Percentiles rank a stretch among this genome's conserved stretches.
Conservation (phyloP, 2,888 invertebrate species). For the Orgyia antiqua region DNA sequence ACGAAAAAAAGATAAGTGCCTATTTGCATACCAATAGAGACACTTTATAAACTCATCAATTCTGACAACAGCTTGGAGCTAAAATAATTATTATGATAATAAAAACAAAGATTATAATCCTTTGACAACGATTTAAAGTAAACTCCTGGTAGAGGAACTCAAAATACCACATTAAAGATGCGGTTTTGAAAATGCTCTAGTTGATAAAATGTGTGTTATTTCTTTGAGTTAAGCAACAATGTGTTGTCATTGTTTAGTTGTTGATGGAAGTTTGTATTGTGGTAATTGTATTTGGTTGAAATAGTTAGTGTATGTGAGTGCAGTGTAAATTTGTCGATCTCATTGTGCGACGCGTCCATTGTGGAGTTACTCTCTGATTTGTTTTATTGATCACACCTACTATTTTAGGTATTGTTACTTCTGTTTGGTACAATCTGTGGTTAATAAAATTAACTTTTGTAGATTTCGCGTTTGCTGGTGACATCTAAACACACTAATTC, state of each 20-base stretch:
- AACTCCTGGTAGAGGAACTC: slow-evolving; percentile 42
- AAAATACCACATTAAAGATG: slow-evolving; percentile 32
- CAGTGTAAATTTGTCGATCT: slow-evolving; percentile 70
- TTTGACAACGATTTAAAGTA: slow-evolving; percentile 32
- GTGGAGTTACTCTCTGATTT: slow-evolving; percentile 51
- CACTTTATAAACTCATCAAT: slow-evolving; percentile 53
- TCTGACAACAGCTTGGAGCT: slow-evolving; percentile 37
- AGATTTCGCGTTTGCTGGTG: no score
- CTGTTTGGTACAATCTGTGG: no score
- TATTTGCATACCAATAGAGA: slow-evolving; percentile 55
- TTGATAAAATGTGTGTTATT: slow-evolving; percentile 20
- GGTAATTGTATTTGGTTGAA: slow-evolving; percentile 49
- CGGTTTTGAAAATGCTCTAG: slow-evolving; percentile 5
- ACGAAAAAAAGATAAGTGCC: slow-evolving; percentile 30
- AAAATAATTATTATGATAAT: slow-evolving; percentile 36
- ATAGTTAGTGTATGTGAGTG: slow-evolving; percentile 69
- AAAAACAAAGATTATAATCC: slow-evolving; percentile 53
- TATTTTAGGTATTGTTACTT: no score
- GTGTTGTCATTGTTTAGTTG: slow-evolving; percentile 13
- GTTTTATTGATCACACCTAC: slow-evolving; percentile 58
- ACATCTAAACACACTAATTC: no score
- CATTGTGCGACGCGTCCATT: slow-evolving; percentile 63
- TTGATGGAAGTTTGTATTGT: slow-evolving; percentile 12
- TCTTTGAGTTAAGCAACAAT: slow-evolving; percentile 13
- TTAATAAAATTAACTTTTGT: no score